A percentile compares a stretch with the other conserved stretches of the same genome.
These are phyloP conservation scores for Myotis lucifugus DNA, from an alignment of 2,113 vertebrate species.

Conservation along the genomic window DNA sequence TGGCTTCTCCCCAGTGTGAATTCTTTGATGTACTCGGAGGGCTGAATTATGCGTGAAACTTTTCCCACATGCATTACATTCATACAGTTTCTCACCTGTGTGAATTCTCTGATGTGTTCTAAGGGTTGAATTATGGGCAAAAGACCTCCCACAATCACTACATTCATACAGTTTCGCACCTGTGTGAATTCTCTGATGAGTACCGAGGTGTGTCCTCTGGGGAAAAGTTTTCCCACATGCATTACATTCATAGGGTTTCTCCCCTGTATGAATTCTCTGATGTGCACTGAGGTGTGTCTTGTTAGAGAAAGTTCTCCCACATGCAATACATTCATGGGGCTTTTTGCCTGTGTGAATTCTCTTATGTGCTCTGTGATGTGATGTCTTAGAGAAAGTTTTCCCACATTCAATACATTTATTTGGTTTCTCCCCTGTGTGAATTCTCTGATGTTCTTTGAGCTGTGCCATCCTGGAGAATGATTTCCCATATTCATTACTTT, in stretches of 20 bases:
- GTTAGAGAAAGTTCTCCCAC: not conserved
- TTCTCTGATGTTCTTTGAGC: conserved; percentile 20
- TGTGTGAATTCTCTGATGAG: conserved; percentile 27
- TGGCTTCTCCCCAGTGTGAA: too few species aligned
- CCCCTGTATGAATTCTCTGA: not conserved
- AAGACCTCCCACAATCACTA: not conserved
- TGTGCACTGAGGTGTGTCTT: not conserved
- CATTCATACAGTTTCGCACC: not conserved
- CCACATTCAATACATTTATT: not conserved
- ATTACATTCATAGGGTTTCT: conserved; percentile 16
- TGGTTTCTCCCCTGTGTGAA: not conserved
- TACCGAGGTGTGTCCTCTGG: not conserved
- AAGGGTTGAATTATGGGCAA: too few species aligned
- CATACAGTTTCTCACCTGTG: not conserved
- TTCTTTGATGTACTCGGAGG: not conserved
- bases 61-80: not conserved
- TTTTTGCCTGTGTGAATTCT: not conserved
- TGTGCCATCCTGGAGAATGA: not conserved
- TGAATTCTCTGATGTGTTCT: too few species aligned
- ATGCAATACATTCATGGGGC: not conserved
- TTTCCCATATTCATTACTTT: not conserved
- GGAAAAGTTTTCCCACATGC: not conserved
- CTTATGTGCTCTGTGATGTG: not conserved
- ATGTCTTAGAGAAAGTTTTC: not conserved
- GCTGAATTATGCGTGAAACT: not conserved